Evolutionary conservation across 1,140 invertebrate genomes (phyloP).

Genomic region (Amyelois transitella): DNA sequence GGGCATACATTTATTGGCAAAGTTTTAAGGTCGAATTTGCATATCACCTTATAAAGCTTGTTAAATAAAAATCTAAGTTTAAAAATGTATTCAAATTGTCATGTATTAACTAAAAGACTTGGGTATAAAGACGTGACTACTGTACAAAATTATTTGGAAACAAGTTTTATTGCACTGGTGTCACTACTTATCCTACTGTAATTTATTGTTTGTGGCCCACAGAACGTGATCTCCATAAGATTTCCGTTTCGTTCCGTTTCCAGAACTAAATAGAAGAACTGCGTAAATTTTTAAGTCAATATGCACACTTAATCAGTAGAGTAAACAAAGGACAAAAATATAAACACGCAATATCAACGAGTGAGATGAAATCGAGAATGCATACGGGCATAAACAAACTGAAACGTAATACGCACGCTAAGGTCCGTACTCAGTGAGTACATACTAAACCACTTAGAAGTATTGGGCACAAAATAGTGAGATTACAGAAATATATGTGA

Average conservation of each 20-base stretch:
- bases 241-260: no score
- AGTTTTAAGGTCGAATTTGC: not conserved
- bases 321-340: not conserved
- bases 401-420: constrained; percentile 4
- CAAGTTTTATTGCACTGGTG: not conserved
- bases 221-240: no score
- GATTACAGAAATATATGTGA: not conserved
- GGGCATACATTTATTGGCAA: not conserved
- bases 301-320: not conserved
- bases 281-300: not conserved
- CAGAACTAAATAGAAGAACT: not conserved
- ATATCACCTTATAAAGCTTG: constrained; percentile 11
- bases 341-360: not conserved
- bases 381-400: not conserved
- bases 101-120: not conserved
- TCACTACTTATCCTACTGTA: not conserved
- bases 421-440: not conserved
- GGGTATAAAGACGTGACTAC: not conserved
- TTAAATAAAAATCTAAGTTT: constrained; percentile 21
- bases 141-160: not conserved
- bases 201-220: no score
- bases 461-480: not conserved
- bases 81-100: not conserved
- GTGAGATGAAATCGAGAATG: not conserved
- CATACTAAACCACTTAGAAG: constrained; percentile 30